Evolutionary conservation across 2,888 invertebrate species (phyloP), one percentile per base, ranked within the genome.

Genomic region (Hermaeophaga mercurialis): DNA sequence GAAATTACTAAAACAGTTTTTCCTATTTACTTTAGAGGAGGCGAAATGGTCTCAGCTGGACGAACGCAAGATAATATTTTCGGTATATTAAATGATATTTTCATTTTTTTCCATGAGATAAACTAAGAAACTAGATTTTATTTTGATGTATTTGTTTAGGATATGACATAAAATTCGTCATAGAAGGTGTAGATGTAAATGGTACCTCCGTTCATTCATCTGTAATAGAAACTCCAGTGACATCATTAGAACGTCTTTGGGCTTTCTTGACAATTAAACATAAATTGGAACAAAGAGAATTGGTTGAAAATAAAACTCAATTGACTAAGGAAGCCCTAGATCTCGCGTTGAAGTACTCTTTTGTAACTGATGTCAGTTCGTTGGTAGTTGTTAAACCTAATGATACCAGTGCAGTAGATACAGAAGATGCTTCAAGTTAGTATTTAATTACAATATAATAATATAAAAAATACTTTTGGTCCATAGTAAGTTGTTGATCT

Each of bases 341-440:
- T 15, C 72, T 85, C 17, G 83, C 85, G 2, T 73, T 85, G 19
- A 80, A 83, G 50, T 70, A 70, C 47, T 66, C 66, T 4, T 86
- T 88, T 71, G 87, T 88, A 11, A 87, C 87, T 0, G 82, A 85
- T 2, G 76, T 87, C 47, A 87, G 85, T 1, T 86, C 87, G 1
- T 74, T 87, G 56, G 84, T 87, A 24, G 86, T 87, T 1, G 84
- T 85, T 6, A 85, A 85, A 66, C 85, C 85, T 0, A 81, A 83
- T 67, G 80, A 54, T 5, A 54, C 48, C 3, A 43, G 34, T 38
- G 53, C 64, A n/a, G 64, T 67, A n/a, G 43, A 66, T 48, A 61
- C 62, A 15, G 60, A 62, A 46, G 66, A 64, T 46, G 66, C 67
- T 9, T 48, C 48, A 9, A 18, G 54, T 54, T 12, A 54, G 54